A percentile compares a stretch with the other conserved stretches of the same genome.
Conservation (phyloP, 2,888 invertebrate species). For the Zaprionus lineosus region DNA sequence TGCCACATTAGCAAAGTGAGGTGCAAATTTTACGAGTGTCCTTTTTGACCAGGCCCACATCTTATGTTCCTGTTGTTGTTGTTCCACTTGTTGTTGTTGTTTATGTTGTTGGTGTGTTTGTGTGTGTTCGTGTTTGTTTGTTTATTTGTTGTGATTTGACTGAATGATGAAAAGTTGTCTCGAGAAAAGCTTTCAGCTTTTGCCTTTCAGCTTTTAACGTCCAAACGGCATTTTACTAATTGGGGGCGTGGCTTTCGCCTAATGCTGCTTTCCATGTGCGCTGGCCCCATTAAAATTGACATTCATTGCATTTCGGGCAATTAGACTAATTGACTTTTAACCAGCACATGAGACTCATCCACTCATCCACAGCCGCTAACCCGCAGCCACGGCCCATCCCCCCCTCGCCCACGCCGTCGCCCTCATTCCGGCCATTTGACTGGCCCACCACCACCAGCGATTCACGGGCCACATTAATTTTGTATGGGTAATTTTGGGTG, state of each 20-base stretch:
- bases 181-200: slow-evolving; percentile 47
- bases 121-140: too few species aligned
- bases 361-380: too few species aligned
- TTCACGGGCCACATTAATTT: slow-evolving; percentile 38
- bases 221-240: slow-evolving; percentile 31
- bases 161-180: slow-evolving; percentile 61
- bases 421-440: background rate
- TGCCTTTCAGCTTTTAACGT: slow-evolving; percentile 18
- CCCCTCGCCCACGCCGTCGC: background rate
- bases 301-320: slow-evolving; percentile 72
- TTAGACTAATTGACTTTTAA: slow-evolving; percentile 78
- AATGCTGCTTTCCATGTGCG: slow-evolving; percentile 48
- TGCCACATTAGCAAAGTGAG: slow-evolving; percentile 74
- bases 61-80: too few species aligned
- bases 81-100: slow-evolving; percentile 16
- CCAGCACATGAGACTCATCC: slow-evolving; percentile 51
- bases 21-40: slow-evolving; percentile 76
- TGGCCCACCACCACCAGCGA: background rate
- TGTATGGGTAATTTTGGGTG: slow-evolving; percentile 36
- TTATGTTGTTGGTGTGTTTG: slow-evolving; percentile 32
- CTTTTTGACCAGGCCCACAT: slow-evolving; percentile 39
- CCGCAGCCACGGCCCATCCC: too few species aligned
- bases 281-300: slow-evolving; percentile 74
- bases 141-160: slow-evolving; percentile 46
- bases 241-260: slow-evolving; percentile 35